Evolutionary conservation across 2,888 invertebrate genomes (phyloP), one percentile per base, ranked within the genome.

Genomic region (Plutella xylostella): DNA sequence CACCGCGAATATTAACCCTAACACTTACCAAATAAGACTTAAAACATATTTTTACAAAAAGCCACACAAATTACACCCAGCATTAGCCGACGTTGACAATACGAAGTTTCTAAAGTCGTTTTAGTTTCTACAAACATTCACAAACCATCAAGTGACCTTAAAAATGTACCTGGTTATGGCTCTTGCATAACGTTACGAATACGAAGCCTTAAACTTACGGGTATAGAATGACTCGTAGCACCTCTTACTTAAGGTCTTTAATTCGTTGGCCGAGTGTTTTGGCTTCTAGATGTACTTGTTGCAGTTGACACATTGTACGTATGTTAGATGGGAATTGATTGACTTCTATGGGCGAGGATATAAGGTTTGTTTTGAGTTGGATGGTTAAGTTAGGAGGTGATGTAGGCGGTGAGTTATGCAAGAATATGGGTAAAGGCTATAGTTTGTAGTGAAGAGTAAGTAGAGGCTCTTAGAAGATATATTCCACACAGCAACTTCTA

Each of bases 131-230:
- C 25, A 17, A 25, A 39, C 39, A 21, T 21, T 39, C 22, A 20
- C n/a, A 17, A 39, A 17, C 12, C 30, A 4, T n/a, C n/a, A n/a
- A 19, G 30, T 19, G 17, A 31, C 18, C 30, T 31, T 41, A 30
- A 41, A 41, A 30, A 19, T 41, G 14, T 39, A 25, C 25, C 39
- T 39, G 25, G 22, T 39, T 39, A 39, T 39, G 39, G 21, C 25
- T 21, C 37, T 37, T 37, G 39, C 39, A 39, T 39, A 39, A 39
- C 25, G 17, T 37, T n/a, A n/a, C n/a, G n/a, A n/a, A n/a, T n/a
- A n/a, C n/a, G n/a, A n/a, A 11, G 19, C 15, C 7, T n/a, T 15
- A 17, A 15, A 33, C 33, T 33, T 33, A 33, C 33, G 33, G 15
- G 15, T 33, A 14, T 17, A 17, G 7, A 7, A n/a, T 17, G 3